phyloP scores from a whole-genome alignment of 2,113 vertebrate species.

The Leptodactylus fuscus region DNA sequence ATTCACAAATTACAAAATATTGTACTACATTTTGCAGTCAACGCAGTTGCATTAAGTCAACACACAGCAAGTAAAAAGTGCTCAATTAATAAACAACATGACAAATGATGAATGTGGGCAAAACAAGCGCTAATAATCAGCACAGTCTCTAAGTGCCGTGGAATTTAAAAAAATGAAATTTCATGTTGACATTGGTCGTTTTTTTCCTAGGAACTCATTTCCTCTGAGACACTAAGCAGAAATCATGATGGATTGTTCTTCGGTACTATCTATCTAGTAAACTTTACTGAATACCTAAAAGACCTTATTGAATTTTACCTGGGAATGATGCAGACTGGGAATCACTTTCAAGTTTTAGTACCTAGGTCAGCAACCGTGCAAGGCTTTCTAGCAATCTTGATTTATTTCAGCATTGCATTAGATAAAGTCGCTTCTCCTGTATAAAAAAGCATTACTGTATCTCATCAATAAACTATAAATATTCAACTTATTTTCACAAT shows the following conservation, averaged over 20 bases:
- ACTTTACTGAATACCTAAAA: conserved; percentile 62
- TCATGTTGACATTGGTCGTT: background rate
- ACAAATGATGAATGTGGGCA: conserved; percentile 43
- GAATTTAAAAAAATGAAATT: conserved; percentile 49
- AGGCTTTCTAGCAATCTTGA: conserved; percentile 13
- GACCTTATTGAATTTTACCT: conserved; percentile 67
- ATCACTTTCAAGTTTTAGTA: conserved; percentile 47
- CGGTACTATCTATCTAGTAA: conserved; percentile 58
- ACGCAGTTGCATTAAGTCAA: background rate
- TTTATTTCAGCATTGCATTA: conserved; percentile 39
- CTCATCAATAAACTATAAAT: background rate
- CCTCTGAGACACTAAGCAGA: conserved; percentile 60
- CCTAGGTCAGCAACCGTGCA: conserved; percentile 39
- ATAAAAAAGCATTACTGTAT: conserved; percentile 16
- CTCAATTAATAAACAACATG: conserved; percentile 36
- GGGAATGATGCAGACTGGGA: conserved; percentile 62
- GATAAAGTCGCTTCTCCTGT: background rate
- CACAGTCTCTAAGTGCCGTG: conserved; percentile 7
- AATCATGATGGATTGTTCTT: conserved; percentile 65
- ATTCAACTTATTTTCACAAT: background rate
- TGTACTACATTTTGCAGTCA: background rate
- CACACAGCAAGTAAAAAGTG: background rate
- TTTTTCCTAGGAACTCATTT: conserved; percentile 60
- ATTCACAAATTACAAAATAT: background rate
- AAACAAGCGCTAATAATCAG: conserved; percentile 26